Evolutionary conservation across 53 echinoderm and acorn worm genomes (phyloP), one percentile per base, ranked within the genome.

Genomic region (Paracentrotus lividus): DNA sequence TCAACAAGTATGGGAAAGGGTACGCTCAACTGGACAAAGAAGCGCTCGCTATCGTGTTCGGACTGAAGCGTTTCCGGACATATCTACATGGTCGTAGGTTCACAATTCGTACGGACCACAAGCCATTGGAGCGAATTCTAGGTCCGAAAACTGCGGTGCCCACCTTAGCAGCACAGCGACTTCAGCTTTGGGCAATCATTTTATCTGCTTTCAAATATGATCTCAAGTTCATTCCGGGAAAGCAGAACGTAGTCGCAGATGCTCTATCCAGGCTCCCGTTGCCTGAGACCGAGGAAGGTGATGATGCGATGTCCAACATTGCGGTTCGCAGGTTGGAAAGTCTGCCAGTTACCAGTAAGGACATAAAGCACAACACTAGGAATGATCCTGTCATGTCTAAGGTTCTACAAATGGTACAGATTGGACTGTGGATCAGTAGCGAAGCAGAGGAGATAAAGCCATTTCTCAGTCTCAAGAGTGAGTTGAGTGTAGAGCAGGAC

Each of bases 1-100:
- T 96, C 15, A 75, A 75, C 18, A 66, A 52, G 33, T 81, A 78
- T 91, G 95, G 95, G 68, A 60, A 64, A 76, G 93, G 94, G 33
- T 96, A 96, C 76, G 94, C 94, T 5, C 96, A 96, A 45, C 92
- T 96, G 53, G 96, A 93, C 42, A 81, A 94, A 5, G 93, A 94
- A 45, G 96, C 89, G 1, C 88, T 94, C 4, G 56, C 84, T 6
- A 52, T 94, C 5, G 85, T 94, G 49, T 94, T 93, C 31, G 90
- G 94, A 2, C 93, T 95, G 15, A 56, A 61, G 10, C 90, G 91
- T 43, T 95, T 96, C 72, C 94, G 93, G 68, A 94, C 81, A 68
- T 94, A 96, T 47, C 49, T 96, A 56, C 85, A 95, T 94, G 95
- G 93, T 1, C 64, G 95, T 47, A 91, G 59, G 20, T 96, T 96